These are phyloP conservation scores for Lethocerus indicus DNA, from an alignment of 1,140 invertebrate species.

Conservation along the genomic window DNA sequence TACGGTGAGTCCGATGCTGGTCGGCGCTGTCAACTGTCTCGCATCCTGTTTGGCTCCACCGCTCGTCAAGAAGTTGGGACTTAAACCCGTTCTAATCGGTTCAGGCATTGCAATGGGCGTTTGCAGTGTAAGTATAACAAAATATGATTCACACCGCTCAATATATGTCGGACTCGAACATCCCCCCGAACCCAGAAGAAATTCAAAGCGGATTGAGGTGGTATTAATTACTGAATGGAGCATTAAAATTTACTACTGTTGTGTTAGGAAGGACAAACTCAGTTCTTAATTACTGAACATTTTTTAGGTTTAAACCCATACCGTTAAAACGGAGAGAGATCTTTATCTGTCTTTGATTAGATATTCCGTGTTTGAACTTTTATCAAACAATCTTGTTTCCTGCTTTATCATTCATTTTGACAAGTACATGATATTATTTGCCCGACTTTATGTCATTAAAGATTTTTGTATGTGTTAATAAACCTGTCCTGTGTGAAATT, in stretches of 20 bases:
- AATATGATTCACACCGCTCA: not conserved
- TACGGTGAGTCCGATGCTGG: slow-evolving; percentile 2
- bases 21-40: slow-evolving; percentile 4
- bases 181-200: no score
- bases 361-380: no score
- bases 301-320: not conserved
- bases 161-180: not conserved
- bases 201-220: no score
- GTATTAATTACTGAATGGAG: not conserved
- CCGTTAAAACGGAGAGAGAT: no score
- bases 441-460: not conserved
- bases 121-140: slow-evolving; percentile 4
- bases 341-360: no score
- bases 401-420: no score
- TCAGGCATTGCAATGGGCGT: slow-evolving; percentile 3
- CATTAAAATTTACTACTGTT: not conserved
- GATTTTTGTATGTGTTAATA: not conserved
- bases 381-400: no score
- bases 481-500: not conserved
- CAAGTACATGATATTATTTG: no score
- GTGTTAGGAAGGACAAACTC: not conserved
- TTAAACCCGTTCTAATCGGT: slow-evolving; percentile 2
- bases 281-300: not conserved
- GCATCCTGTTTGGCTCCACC: slow-evolving; percentile 3
- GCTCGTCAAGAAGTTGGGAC: slow-evolving; percentile 7